Evolutionary conservation across 2,888 invertebrate genomes (phyloP).

Genomic region (Syritta pipiens): DNA sequence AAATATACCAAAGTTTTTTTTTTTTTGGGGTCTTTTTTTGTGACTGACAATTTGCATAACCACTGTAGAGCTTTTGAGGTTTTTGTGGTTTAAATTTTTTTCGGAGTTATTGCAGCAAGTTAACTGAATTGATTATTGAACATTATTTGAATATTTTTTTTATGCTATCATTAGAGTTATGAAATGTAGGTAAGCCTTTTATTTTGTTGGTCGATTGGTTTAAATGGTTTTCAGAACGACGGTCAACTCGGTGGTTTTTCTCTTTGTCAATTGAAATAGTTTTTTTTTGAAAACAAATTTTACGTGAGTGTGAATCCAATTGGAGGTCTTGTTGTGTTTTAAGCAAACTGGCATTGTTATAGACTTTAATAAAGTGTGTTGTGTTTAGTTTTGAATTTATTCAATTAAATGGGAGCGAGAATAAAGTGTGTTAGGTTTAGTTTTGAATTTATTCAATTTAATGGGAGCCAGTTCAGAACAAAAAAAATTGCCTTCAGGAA

Average conservation of each 20-base stretch:
- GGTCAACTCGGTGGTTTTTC: constrained; percentile 15
- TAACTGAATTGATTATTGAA: constrained; percentile 37
- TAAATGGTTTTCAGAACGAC: neutral
- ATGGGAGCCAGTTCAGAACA: no score
- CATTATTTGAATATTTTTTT: constrained; percentile 20
- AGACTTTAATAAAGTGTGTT: no score
- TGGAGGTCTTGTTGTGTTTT: no score
- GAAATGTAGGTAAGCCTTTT: constrained; percentile 21
- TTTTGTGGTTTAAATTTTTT: neutral
- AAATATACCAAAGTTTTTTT: neutral
- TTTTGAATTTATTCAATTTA: no score
- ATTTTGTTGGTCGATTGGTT: constrained; percentile 33
- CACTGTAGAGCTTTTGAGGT: constrained; percentile 5
- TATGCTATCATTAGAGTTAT: constrained; percentile 16
- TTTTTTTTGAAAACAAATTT: neutral
- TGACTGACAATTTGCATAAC: constrained; percentile 30
- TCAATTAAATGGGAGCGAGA: no score
- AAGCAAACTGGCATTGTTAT: no score
- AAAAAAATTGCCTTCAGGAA: no score
- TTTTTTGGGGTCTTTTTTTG: neutral
- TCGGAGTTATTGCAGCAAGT: constrained; percentile 50
- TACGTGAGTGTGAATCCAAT: neutral
- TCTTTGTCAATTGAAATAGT: constrained; percentile 2
- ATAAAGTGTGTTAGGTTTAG: no score
- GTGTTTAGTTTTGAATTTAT: no score